Evolutionary conservation across 2,797 vertebrate species (phyloP), one percentile per base, ranked within the genome.

Genomic region (Steatocranus sp.): DNA sequence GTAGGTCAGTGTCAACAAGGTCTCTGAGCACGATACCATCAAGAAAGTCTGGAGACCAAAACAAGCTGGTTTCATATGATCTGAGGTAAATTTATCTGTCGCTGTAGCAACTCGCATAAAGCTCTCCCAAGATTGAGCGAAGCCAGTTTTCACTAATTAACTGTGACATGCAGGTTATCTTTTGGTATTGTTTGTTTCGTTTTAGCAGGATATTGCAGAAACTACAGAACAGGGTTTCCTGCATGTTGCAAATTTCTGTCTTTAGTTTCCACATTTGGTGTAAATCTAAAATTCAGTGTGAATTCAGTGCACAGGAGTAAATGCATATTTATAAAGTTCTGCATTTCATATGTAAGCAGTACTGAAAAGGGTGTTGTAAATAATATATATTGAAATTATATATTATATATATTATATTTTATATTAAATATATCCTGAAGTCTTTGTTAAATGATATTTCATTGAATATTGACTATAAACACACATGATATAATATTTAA

Each of bases 1-100:
- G 80, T 79, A 75, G 87, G 91, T 94, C 91, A 87, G 86, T 90
- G 92, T 91, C 88, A 87, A n/a, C 8, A 15, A 88, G 76, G 49
- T 84, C 63, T 91, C 79, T 43, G 82, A 89, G 48, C 17, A 46
- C 17, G 8, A 79, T 43, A n/a, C 43, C 78, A 81, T 83, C 46
- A 8, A 74, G 81, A 79, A 85, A 82, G 77, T 66, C 48, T 66
- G 77, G 20, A 43, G 48, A 73, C 66, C 51, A 15, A 66, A 82
- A 76, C 38, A 38, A 11, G 8, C 32, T 81, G 49, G 82, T 88
- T 86, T 85, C 23, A 76, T 83, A 53, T 53, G 58, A 90, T 83
- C 36, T 68, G 58, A 80, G 83, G 38, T 81, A 82, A 80, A 74
- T 46, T 85, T 32, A 74, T 56, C 32, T 49, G 4, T 61, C 36